Base-by-base conservation (phyloP, 2,797 vertebrate genomes). In the Scarus forsteni region DNA sequence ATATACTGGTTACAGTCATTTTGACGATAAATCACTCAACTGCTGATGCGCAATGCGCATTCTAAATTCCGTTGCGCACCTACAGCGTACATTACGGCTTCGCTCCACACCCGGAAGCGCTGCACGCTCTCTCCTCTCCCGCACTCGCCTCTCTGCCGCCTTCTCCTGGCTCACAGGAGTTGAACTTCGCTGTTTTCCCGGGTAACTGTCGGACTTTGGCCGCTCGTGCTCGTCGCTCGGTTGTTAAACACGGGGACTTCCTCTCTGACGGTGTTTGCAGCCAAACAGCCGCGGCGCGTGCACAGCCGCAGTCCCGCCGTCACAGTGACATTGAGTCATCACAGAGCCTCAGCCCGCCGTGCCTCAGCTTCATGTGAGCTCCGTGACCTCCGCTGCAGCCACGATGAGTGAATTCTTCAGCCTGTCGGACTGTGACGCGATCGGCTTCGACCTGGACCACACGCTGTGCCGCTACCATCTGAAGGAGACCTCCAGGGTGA, bases 361-460 rank as follows among this genome's bases (percentile, higher is more conserved):
- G 73, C 66, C 27, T 27, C 27, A 27, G 27, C 27, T 27, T 27
- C 27, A 27, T 27, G 27, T 27, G 27, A 27, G 27, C 27, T 27
- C 27, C 27, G 27, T 27, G 27, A 27, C 27, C 27, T 27, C 27
- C 27, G 27, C 27, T 27, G 27, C 27, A 27, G 27, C 53, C 8
- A 90, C 89, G 13, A 98, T 98, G 97, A 94, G 93, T 75, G 94
- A 90, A 60, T 83, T 85, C 72, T 97, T 99, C 87, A 95, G 94
- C 49, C 85, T 98, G 79, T 92, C 92, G n/a, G 93, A 96, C 60
- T 96, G 96, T 79, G 97, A 98, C 57, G 96, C 95, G 69, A 92
- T 98, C 60, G 96, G 96, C 62, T 98, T 98, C 85, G 97, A 98
- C 77, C 90, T 98, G 92, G 97, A 98, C 93, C 96, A 98, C 91